Percentiles rank a stretch among this genome's conserved stretches.
These are phyloP conservation scores for Drosophila nr. fundita DNA, from an alignment of 2,888 invertebrate genomes.

Conservation along the genomic window DNA sequence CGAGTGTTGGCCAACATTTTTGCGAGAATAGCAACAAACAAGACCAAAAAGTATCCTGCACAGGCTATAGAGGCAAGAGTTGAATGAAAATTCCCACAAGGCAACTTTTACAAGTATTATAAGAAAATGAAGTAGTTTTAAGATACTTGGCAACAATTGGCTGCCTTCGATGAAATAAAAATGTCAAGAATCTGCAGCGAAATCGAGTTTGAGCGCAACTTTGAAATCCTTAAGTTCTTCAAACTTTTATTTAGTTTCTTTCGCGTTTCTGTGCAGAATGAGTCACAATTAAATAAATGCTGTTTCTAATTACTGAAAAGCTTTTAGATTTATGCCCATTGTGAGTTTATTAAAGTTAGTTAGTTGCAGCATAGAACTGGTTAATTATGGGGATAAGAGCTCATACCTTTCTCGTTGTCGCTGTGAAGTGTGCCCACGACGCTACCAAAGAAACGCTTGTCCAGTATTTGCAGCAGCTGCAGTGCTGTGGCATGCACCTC, in stretches of 20 bases:
- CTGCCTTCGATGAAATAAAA: background rate
- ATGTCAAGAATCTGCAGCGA: background rate
- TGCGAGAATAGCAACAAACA: slow-evolving; percentile 40
- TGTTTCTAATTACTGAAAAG: background rate
- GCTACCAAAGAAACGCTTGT: slow-evolving; percentile 97
- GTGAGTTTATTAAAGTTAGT: slow-evolving; percentile 23
- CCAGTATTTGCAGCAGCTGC: slow-evolving; percentile 95
- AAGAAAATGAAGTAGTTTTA: background rate
- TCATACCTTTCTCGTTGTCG: slow-evolving; percentile 91
- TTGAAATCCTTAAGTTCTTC: background rate
- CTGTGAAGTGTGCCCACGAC: slow-evolving; percentile 87
- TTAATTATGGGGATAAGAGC: slow-evolving; percentile 11
- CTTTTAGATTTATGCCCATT: background rate
- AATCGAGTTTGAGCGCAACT: slow-evolving; percentile 1
- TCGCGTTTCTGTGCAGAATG: background rate
- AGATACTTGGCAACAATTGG: background rate
- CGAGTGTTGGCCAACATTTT: slow-evolving; percentile 33
- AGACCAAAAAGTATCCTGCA: background rate
- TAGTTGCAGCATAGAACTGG: background rate
- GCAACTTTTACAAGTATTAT: background rate
- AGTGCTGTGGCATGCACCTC: slow-evolving; percentile 97
- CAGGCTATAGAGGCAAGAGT: background rate
- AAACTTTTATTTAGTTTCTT: background rate
- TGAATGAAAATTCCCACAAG: background rate
- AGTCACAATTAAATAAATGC: background rate